phyloP scores from a whole-genome alignment of 2,888 invertebrate species.

The Phytoseiulus persimilis region DNA sequence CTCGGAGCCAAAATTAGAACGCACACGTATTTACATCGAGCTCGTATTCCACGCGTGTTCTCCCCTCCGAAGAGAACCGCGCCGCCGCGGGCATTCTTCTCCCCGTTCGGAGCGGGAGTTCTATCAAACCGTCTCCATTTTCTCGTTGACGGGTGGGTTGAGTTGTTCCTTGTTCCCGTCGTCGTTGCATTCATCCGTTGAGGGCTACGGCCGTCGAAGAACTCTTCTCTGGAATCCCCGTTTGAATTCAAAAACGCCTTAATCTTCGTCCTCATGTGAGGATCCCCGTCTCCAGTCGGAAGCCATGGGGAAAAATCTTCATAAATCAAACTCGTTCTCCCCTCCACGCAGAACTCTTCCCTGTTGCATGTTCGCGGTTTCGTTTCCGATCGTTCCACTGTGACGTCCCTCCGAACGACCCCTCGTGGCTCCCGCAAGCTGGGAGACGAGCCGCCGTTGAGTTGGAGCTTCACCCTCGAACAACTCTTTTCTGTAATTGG shows the following conservation, averaged over 20 bases:
- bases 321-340: not conserved
- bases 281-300: not conserved
- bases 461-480: no score
- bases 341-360: not conserved
- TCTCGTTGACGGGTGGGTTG: not conserved
- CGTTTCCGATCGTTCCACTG: no score
- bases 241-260: not conserved
- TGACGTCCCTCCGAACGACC: no score
- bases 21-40: slow-evolving; percentile 5
- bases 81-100: not conserved
- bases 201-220: not conserved
- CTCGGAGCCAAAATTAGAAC: not conserved
- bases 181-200: not conserved
- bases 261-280: not conserved
- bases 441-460: no score
- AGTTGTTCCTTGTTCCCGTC: not conserved
- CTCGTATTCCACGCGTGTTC: not conserved
- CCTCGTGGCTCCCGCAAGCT: no score
- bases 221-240: not conserved
- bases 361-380: not conserved
- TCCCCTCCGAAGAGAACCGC: not conserved
- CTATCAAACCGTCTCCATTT: not conserved
- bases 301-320: not conserved
- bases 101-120: not conserved
- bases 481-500: no score